Conservation (phyloP, 2,113 vertebrate genomes). For the Vulpes lagopus region DNA sequence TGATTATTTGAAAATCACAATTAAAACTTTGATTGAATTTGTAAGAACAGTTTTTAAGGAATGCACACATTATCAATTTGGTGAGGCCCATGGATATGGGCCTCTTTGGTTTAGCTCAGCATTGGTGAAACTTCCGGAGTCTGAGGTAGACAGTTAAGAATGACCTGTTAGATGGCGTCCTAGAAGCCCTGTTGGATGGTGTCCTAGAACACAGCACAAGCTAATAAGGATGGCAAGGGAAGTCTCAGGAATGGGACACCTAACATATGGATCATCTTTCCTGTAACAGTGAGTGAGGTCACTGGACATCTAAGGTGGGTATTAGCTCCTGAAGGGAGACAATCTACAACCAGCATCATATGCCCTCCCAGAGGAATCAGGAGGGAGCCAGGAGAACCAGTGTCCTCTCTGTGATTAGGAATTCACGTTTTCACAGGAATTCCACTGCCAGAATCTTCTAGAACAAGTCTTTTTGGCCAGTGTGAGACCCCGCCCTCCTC, state of each 20-base stretch:
- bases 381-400: not conserved
- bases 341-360: accelerated
- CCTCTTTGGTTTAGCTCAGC: not conserved
- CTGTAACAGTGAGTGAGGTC: not conserved
- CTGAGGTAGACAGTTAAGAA: not conserved
- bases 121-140: not conserved
- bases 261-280: not conserved
- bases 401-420: not conserved
- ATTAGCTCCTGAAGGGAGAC: not conserved
- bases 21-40: not conserved
- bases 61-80: not conserved
- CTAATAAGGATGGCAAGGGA: not conserved
- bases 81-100: not conserved
- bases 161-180: not conserved
- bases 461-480: not conserved
- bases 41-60: not conserved
- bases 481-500: not conserved
- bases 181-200: not conserved
- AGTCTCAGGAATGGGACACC: not conserved
- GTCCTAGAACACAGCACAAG: not conserved
- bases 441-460: not conserved
- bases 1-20: not conserved
- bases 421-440: no score
- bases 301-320: not conserved
- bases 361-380: not conserved